Base-by-base conservation (phyloP, 2,797 vertebrate genomes). In the Coregonus ussuriensis region DNA sequence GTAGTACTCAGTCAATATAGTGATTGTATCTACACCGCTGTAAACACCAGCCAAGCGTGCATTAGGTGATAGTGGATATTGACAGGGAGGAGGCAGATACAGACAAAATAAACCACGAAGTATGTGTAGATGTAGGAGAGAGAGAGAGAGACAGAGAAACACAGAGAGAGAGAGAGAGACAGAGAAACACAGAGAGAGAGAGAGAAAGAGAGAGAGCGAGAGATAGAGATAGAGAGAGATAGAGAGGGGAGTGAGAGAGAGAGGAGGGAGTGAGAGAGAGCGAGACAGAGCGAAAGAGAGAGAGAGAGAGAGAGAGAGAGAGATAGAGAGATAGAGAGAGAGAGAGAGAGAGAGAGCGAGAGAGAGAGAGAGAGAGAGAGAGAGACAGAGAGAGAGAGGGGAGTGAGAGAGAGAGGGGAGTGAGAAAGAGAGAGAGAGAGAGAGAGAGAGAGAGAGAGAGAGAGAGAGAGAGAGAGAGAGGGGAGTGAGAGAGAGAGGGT, bases 71-170 rank as follows among this genome's bases (percentile, higher is more conserved):
- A 74, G 68, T 77, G 73, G 75, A 82, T 83, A 87, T 85, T 81
- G 82, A 85, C 79, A 82, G 77, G 51, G 77, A 82, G 82, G 77
- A 83, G 82, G 79, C 80, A 76, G 84, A 75, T 82, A 53, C 73
- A 79, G 77, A 83, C 81, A 79, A 82, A 72, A 76, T 79, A 79
- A 75, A 77, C 77, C 78, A 82, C 79, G 70, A 25, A 53, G 16
- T 51, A 16, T 21, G 72, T 62, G 56, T 74, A 78, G 68, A 51
- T 70, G 59, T 3, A 15, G 54, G 4, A 29, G 13, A 71, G 6
- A 29, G 35, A 7, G 47, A 7, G 47, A 37, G 18, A 54, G 21
- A 75, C 6, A 15, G 15, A 29, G 13, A 71, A 13, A 72, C 15
- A 41, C 37, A 41, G 71, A 68, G 18, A 4, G 74, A 35, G 31